These are phyloP conservation scores for Hemistola chrysoprasaria DNA, from an alignment of 2,888 invertebrate species.

Conservation along the genomic window DNA sequence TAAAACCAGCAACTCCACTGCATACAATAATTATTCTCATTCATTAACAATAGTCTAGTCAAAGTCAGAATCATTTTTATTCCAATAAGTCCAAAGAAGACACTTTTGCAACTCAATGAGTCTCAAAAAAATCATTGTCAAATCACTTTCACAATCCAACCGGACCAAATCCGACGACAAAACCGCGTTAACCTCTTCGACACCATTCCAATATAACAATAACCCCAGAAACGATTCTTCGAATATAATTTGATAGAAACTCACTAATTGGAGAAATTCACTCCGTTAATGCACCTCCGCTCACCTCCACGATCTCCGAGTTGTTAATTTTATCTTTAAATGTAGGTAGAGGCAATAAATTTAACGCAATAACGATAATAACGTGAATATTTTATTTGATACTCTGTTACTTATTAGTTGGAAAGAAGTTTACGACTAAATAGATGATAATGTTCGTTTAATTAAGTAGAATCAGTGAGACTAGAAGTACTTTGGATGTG, in stretches of 20 bases:
- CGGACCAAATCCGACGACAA: neutral
- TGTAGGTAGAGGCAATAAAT: constrained; percentile 38
- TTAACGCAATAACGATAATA: constrained; percentile 42
- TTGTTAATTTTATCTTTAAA: constrained; percentile 38
- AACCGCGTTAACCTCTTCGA: constrained; percentile 13
- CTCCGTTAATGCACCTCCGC: constrained; percentile 33
- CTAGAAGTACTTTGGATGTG: too few relatives aligned
- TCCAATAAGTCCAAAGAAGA: too few relatives aligned
- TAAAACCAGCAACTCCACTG: too few relatives aligned
- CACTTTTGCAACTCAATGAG: too few relatives aligned
- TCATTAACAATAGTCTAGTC: too few relatives aligned
- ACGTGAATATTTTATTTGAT: constrained; percentile 37
- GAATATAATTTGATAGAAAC: constrained; percentile 50
- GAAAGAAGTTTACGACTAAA: constrained; percentile 3
- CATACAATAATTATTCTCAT: too few relatives aligned
- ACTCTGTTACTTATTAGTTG: constrained; percentile 21
- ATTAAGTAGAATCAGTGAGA: too few relatives aligned
- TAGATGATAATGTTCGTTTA: too few relatives aligned
- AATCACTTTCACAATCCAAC: too few relatives aligned
- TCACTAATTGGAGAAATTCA: constrained; percentile 55
- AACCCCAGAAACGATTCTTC: constrained; percentile 25
- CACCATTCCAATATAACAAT: constrained; percentile 13
- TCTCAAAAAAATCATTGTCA: too few relatives aligned
- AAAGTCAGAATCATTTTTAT: too few relatives aligned
- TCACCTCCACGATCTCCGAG: constrained; percentile 23